A percentile compares a stretch with the other conserved stretches of the same genome.
Evolutionary conservation across 1,140 invertebrate species (phyloP).

Genomic region (Onthophagus taurus): DNA sequence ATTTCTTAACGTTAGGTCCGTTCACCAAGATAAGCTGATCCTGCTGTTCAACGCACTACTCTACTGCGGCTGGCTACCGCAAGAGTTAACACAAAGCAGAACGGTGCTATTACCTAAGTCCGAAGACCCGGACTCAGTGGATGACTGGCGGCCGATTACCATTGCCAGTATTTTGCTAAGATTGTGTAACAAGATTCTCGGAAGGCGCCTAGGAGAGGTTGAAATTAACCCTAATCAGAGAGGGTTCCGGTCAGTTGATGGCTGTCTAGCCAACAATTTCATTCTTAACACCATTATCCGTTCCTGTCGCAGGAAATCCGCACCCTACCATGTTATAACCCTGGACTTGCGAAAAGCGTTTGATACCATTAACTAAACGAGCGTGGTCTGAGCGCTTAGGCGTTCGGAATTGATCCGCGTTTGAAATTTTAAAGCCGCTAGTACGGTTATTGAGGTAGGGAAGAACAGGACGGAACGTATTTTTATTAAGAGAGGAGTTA

Average conservation of each 20-base stretch:
- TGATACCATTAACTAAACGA: conserved; percentile 29
- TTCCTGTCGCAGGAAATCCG: conserved; percentile 23
- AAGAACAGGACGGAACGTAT: conserved; percentile 20
- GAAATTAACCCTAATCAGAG: conserved; percentile 25
- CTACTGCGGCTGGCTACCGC: too few species aligned
- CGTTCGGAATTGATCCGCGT: conserved; percentile 18
- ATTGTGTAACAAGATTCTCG: background rate
- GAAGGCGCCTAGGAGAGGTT: background rate
- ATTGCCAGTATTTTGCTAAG: background rate
- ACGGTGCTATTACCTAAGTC: too few species aligned
- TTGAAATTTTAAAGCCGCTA: too few species aligned
- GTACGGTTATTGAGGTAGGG: too few species aligned
- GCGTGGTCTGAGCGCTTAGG: conserved; percentile 20
- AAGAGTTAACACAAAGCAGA: too few species aligned
- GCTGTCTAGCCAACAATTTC: conserved; percentile 29
- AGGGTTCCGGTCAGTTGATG: conserved; percentile 30
- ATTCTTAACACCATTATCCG: conserved; percentile 29
- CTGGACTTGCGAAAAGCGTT: conserved; percentile 31
- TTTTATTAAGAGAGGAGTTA: conserved; percentile 32
- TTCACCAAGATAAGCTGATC: too few species aligned
- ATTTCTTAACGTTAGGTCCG: too few species aligned
- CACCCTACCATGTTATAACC: conserved; percentile 28
- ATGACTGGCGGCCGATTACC: too few species aligned
- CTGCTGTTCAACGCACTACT: too few species aligned
- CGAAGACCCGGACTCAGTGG: too few species aligned